Conservation (phyloP, 1,140 invertebrate genomes). For the Hyposmocoma kahamanoa region DNA sequence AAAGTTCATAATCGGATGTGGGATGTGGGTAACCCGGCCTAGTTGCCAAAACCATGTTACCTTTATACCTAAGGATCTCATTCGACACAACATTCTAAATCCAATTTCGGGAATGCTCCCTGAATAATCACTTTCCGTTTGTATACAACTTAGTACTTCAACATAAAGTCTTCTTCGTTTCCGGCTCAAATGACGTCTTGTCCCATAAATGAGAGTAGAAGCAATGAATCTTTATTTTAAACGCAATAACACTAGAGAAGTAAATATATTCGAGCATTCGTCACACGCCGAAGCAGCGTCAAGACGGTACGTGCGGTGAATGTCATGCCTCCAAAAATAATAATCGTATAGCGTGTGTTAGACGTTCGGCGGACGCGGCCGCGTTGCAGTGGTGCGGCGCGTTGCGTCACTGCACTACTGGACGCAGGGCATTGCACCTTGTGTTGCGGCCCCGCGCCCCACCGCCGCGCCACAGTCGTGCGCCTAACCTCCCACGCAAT, state of each 20-base stretch:
- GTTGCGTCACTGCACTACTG: conserved; percentile 61
- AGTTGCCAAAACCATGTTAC: conserved; percentile 40
- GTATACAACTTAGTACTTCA: too few relatives aligned
- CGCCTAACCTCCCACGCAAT: conserved; percentile 36
- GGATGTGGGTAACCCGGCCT: conserved; percentile 9
- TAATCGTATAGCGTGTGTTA: conserved; percentile 31
- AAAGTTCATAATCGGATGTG: too few relatives aligned
- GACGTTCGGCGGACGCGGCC: conserved; percentile 29
- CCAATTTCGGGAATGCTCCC: conserved; percentile 31
- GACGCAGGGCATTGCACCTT: conserved; percentile 60
- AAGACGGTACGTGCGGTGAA: conserved; percentile 45
- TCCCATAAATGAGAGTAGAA: background rate
- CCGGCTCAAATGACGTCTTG: background rate
- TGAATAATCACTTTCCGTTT: too few relatives aligned
- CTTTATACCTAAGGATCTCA: conserved; percentile 42
- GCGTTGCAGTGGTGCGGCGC: conserved; percentile 54
- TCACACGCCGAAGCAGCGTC: conserved; percentile 26
- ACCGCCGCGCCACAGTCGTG: conserved; percentile 5
- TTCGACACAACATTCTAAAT: conserved; percentile 41
- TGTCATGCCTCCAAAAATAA: conserved; percentile 62
- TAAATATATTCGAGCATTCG: conserved; percentile 37
- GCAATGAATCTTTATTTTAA: background rate
- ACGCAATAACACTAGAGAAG: conserved; percentile 17
- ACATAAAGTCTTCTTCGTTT: too few relatives aligned
- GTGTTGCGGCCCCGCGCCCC: conserved; percentile 27